Base-by-base conservation (phyloP, 2,113 vertebrate genomes). In the Hyperoodon ampullatus region DNA sequence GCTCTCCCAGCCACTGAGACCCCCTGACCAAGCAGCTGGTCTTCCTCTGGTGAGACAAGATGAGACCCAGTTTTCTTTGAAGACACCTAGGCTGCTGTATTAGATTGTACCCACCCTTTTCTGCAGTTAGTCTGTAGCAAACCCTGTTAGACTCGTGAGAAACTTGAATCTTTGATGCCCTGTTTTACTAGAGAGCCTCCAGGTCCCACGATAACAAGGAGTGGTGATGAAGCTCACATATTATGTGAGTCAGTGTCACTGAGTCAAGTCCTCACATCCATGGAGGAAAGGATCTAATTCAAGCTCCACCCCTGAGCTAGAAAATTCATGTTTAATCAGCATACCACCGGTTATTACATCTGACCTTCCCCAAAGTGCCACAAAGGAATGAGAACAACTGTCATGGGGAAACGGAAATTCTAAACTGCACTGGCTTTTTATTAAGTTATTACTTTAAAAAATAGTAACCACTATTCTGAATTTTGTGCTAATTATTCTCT, bases 321-420 rank as follows among this genome's bases (percentile, higher is more conserved):
- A 65, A 33, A 66, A 88, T 89, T 44, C 89, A 96, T 81, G 75
- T 91, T 75, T 94, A 94, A 65, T 74, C 63, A 91, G 77, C 2
- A 8, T n/a, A 42, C 75, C 16, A 82, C 63, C 26, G 6, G 53
- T 24, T 28, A 44, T 72, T 58, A 63, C 50, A 55, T 18, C 50
- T 75, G n/a, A 96, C 5, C 75, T 61, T 87, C 55, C 63, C 24
- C 7, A 4, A 42, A 65, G 55, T 58, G 30, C 53, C 28, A 19
- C 83, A 63, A 70, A 61, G 10, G 70, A 70, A 33, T 28, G 30
- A 89, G 66, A 70, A 78, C 61, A 87, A 11, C 8, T 55, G 80
- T 72, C 30, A 19, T 14, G 11, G 28, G 53, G 80, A 90, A 90
- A 77, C 1, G 1, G 68, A 77, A 87, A 33, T 28, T 30, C 42